Evolutionary conservation across 2,888 invertebrate species (phyloP).

Genomic region (Notodonta dromedarius): DNA sequence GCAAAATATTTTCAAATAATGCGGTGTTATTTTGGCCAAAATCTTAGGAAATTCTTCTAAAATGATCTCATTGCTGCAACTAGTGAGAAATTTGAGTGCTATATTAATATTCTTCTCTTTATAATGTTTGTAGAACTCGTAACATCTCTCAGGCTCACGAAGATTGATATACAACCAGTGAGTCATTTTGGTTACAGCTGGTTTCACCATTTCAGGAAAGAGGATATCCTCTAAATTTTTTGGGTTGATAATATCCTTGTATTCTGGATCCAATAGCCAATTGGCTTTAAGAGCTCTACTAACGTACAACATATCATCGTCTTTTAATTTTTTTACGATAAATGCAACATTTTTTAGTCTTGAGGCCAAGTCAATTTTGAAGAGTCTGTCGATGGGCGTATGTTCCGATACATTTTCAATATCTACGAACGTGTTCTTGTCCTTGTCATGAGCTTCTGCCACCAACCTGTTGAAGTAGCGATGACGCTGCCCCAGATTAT

Average conservation of each 20-base stretch:
- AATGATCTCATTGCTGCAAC: slow-evolving; percentile 53
- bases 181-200: slow-evolving; percentile 54
- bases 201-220: slow-evolving; percentile 60
- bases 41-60: slow-evolving; percentile 42
- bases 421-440: slow-evolving; percentile 17
- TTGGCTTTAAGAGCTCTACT: slow-evolving; percentile 59
- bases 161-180: slow-evolving; percentile 53
- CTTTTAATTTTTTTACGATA: slow-evolving; percentile 57
- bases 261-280: slow-evolving; percentile 56
- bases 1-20: slow-evolving; percentile 53
- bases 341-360: slow-evolving; percentile 54
- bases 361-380: slow-evolving; percentile 65
- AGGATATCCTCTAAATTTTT: slow-evolving; percentile 54
- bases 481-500: slow-evolving; percentile 56
- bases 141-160: slow-evolving; percentile 44
- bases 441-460: slow-evolving; percentile 24
- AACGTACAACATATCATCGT: slow-evolving; percentile 65
- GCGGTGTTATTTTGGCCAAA: slow-evolving; percentile 49
- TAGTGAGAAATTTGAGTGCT: slow-evolving; percentile 54
- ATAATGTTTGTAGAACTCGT: slow-evolving; percentile 60
- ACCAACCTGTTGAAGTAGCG: slow-evolving; percentile 52
- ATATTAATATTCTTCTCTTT: slow-evolving; percentile 39
- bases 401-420: slow-evolving; percentile 42
- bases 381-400: slow-evolving; percentile 57
- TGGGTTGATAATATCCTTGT: slow-evolving; percentile 56